phyloP scores from a whole-genome alignment of 2,888 invertebrate genomes.

The Rotaria macrura region DNA sequence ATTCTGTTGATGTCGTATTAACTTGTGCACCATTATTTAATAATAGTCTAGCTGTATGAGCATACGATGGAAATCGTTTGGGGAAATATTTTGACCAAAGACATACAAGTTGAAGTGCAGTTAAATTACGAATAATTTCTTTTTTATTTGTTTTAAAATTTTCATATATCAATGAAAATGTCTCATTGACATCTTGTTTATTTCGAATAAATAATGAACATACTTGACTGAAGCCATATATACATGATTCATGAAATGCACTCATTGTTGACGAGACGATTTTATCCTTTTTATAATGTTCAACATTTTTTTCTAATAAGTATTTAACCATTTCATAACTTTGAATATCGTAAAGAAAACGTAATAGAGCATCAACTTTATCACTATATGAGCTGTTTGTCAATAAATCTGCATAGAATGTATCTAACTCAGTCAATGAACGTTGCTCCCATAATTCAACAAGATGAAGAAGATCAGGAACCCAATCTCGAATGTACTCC shows the following conservation, averaged over 20 bases:
- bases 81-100: conserved; percentile 21
- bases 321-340: background rate
- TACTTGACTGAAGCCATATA: conserved; percentile 5
- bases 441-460: conserved; percentile 15
- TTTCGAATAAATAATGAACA: background rate
- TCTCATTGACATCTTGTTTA: conserved; percentile 9
- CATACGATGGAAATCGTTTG: background rate
- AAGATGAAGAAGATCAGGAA: background rate
- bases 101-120: background rate
- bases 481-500: background rate
- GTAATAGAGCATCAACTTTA: background rate
- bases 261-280: background rate
- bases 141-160: background rate
- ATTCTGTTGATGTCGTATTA: conserved; percentile 10
- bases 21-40: background rate
- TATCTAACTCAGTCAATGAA: background rate
- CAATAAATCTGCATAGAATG: background rate
- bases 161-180: conserved; percentile 6
- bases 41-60: background rate
- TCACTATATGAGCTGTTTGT: background rate
- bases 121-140: background rate
- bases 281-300: background rate
- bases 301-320: conserved; percentile 12
- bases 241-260: conserved; percentile 1
- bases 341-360: background rate